A percentile compares a stretch with the other conserved stretches of the same genome.
Conservation (phyloP, 2,888 invertebrate genomes). For the Luffia ferchaultella region DNA sequence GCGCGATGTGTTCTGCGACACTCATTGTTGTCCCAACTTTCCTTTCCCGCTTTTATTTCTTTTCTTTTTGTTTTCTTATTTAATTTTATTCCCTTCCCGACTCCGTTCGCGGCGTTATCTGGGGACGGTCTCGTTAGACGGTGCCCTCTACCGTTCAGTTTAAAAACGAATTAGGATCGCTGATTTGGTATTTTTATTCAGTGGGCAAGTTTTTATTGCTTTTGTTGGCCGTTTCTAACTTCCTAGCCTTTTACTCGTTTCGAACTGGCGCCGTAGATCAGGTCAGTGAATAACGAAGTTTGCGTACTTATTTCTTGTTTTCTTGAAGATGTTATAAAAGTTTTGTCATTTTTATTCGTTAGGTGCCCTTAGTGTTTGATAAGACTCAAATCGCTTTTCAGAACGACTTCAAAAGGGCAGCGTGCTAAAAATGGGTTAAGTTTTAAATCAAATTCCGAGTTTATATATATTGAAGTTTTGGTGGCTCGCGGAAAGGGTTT, state of each 20-base stretch:
- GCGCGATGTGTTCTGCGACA: constrained; percentile 57
- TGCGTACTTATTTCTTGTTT: constrained; percentile 2
- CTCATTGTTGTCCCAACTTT: constrained; percentile 35
- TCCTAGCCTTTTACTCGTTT: neutral
- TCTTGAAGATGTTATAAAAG: constrained; percentile 3
- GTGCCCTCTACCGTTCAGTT: constrained; percentile 23
- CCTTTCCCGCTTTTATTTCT: constrained; percentile 34
- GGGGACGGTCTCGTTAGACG: constrained; percentile 7
- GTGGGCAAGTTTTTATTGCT: constrained; percentile 51
- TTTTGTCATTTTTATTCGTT: neutral
- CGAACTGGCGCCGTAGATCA: constrained; percentile 3
- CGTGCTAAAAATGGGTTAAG: too few relatives aligned
- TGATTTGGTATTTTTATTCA: constrained; percentile 54
- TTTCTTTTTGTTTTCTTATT: constrained; percentile 31
- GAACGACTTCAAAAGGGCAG: too few relatives aligned
- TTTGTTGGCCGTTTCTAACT: constrained; percentile 22
- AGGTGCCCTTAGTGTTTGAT: neutral
- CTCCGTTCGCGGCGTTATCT: constrained; percentile 30
- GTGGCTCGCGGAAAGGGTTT: neutral
- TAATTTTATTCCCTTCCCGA: constrained; percentile 42
- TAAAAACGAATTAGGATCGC: constrained; percentile 39
- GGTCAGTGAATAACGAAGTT: constrained; percentile 7
- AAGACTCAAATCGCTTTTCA: neutral
- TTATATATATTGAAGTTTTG: neutral
- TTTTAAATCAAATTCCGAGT: too few relatives aligned